Percentiles rank a stretch among this genome's conserved stretches.
Evolutionary conservation across 2,797 vertebrate species (phyloP).

Genomic region (Labeo calbasu): DNA sequence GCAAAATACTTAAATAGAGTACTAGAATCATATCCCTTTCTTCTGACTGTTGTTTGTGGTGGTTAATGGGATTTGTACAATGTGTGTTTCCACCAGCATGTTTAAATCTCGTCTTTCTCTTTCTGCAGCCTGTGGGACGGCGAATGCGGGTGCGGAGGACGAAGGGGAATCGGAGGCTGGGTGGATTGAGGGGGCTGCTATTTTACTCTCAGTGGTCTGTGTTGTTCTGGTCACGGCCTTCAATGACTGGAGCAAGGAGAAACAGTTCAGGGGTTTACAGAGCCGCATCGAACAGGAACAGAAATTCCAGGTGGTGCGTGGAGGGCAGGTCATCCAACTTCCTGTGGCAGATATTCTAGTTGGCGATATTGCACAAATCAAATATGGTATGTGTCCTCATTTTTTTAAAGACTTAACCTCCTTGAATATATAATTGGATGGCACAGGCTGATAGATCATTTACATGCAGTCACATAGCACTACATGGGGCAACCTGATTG

Average conservation of each 20-base stretch:
- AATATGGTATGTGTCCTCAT: slow-evolving; percentile 85
- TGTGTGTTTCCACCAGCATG: neutral
- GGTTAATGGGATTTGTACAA: neutral
- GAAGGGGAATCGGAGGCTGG: slow-evolving; percentile 94
- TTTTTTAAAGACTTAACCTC: neutral
- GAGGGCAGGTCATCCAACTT: slow-evolving; percentile 90
- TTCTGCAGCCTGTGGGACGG: slow-evolving; percentile 82
- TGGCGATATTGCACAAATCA: slow-evolving; percentile 95
- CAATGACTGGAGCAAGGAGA: slow-evolving; percentile 99
- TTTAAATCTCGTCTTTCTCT: slow-evolving; percentile 6
- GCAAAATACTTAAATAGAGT: neutral
- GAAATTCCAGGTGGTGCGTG: slow-evolving; percentile 94
- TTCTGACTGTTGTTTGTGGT: neutral
- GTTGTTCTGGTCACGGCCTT: slow-evolving; percentile 98
- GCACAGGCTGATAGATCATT: neutral
- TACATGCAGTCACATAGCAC: neutral
- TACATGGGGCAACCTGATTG: neutral
- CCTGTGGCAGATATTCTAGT: slow-evolving; percentile 93
- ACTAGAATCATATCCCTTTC: neutral
- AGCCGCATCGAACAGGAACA: slow-evolving; percentile 98
- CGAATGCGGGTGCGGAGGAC: slow-evolving; percentile 80
- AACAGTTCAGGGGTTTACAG: slow-evolving; percentile 96
- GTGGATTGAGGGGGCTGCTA: slow-evolving; percentile 98
- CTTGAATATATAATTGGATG: neutral
- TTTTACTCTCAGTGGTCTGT: slow-evolving; percentile 94